Evolutionary conservation across 2,113 vertebrate genomes (phyloP).

Genomic region (Xenopus laevis): DNA sequence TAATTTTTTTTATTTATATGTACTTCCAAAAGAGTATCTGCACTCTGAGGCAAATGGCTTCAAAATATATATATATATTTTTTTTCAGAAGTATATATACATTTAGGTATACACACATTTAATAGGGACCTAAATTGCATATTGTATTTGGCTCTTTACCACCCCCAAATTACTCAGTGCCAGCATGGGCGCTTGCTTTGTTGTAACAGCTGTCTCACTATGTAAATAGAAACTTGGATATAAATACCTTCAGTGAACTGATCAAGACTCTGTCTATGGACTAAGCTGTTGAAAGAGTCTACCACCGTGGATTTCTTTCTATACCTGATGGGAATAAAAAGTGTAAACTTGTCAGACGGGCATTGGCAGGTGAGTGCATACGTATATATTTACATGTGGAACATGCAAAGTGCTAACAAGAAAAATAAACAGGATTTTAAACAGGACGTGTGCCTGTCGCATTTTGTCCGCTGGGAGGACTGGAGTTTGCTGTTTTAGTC

Average conservation of each 20-base stretch:
- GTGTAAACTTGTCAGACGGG: slow-evolving; percentile 5
- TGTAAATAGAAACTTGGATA: neutral
- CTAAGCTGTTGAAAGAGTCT: slow-evolving; percentile 76
- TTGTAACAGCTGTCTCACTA: neutral
- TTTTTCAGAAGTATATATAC: too few species aligned
- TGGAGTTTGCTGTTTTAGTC: too few species aligned
- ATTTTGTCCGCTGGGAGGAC: too few species aligned
- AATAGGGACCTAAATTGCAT: too few species aligned
- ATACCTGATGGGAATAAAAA: slow-evolving; percentile 64
- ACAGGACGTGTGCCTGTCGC: slow-evolving; percentile 9
- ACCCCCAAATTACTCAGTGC: too few species aligned
- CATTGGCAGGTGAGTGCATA: neutral
- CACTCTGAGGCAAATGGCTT: too few species aligned
- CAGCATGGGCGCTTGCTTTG: too few species aligned
- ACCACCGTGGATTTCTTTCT: slow-evolving; percentile 81
- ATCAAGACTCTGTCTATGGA: slow-evolving; percentile 67
- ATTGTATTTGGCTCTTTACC: too few species aligned
- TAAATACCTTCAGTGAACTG: slow-evolving; percentile 86
- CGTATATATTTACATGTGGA: neutral
- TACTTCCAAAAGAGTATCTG: too few species aligned
- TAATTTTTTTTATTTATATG: too few species aligned
- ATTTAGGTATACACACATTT: too few species aligned
- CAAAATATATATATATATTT: too few species aligned
- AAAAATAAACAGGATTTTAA: slow-evolving; percentile 28
- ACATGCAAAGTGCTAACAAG: neutral